Conservation (phyloP, 2,888 invertebrate genomes). For the Liopterus haemorrhoidalis region DNA sequence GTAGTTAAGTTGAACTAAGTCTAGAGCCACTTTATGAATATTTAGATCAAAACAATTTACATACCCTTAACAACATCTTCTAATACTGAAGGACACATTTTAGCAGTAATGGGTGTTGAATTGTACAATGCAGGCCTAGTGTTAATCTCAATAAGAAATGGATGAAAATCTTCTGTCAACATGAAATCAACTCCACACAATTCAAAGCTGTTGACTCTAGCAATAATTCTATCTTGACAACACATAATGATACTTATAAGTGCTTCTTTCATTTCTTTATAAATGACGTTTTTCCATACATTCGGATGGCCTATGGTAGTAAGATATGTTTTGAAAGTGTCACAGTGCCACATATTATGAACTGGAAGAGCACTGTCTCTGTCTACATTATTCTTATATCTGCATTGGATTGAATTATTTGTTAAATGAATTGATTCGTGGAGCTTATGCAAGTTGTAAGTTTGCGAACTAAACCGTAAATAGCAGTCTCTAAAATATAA, state of each 20-base stretch:
- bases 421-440: constrained; percentile 83
- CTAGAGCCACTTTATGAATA: neutral
- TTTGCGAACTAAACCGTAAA: constrained; percentile 78
- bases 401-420: constrained; percentile 80
- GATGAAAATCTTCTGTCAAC: constrained; percentile 74
- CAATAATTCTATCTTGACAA: constrained; percentile 65
- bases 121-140: constrained; percentile 77
- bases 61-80: constrained; percentile 83
- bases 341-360: constrained; percentile 80
- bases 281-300: constrained; percentile 69
- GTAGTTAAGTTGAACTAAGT: no score
- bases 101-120: constrained; percentile 77
- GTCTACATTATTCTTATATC: constrained; percentile 53
- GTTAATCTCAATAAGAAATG: constrained; percentile 91
- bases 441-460: constrained; percentile 69
- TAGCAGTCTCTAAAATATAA: constrained; percentile 60
- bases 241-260: constrained; percentile 75
- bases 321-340: constrained; percentile 62
- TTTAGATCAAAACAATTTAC: no score
- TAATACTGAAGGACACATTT: constrained; percentile 72
- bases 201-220: constrained; percentile 74
- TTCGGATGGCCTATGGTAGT: constrained; percentile 52
- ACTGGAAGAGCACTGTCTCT: constrained; percentile 61
- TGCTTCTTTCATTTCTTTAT: constrained; percentile 78
- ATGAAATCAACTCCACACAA: constrained; percentile 91